These are phyloP conservation scores for Dolichomitus sp. DNA, from an alignment of 2,888 invertebrate species.

Conservation along the genomic window DNA sequence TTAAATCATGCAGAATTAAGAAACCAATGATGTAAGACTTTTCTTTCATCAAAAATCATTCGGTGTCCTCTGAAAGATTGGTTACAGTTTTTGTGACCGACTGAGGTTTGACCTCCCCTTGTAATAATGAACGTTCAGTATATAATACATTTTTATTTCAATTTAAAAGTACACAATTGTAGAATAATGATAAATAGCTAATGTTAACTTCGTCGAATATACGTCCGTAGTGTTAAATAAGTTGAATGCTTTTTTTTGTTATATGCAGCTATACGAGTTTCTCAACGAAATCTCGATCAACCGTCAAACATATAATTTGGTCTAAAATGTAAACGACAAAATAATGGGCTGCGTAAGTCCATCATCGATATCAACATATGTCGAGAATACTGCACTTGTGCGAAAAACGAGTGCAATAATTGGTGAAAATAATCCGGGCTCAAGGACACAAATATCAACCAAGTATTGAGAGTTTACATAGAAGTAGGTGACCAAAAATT, in stretches of 20 bases:
- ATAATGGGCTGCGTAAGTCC: not conserved
- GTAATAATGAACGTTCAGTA: not conserved
- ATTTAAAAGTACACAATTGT: not conserved
- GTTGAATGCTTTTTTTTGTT: not conserved
- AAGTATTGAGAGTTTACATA: constrained; percentile 88
- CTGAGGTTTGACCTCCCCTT: too few relatives aligned
- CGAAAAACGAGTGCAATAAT: constrained; percentile 4
- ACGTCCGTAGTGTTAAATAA: not conserved
- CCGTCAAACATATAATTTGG: not conserved
- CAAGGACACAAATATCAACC: constrained; percentile 7
- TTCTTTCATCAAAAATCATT: too few relatives aligned
- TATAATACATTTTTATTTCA: constrained; percentile 1
- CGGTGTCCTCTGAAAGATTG: too few relatives aligned
- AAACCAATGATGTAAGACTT: too few relatives aligned
- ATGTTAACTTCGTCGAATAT: not conserved
- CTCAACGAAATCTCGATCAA: not conserved
- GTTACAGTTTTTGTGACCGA: too few relatives aligned
- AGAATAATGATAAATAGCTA: constrained; percentile 11
- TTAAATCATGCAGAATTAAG: too few relatives aligned
- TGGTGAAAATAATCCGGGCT: not conserved
- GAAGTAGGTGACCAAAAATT: constrained; percentile 96
- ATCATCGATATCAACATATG: not conserved
- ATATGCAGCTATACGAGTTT: not conserved
- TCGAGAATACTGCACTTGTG: not conserved
- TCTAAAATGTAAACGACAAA: not conserved